Base-by-base conservation (phyloP, 2,888 invertebrate species). In the Rambutsinella grinnellia region DNA sequence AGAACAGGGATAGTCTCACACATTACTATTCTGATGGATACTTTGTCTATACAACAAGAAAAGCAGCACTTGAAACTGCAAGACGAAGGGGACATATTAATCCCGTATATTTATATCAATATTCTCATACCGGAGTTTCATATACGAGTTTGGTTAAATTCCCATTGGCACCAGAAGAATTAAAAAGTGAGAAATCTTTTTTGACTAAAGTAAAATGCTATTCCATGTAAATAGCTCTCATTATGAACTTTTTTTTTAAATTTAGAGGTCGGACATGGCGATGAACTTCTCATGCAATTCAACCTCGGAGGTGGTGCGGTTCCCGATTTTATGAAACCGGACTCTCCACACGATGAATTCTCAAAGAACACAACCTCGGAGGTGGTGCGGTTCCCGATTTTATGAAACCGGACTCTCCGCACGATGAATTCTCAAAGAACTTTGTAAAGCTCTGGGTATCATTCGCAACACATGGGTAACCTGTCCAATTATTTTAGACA, bases 401-500 rank as follows among this genome's bases (percentile, higher is more conserved):
- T 1, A 66, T 66, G 1, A 46, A 68, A 23, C 19, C 27, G 17
- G 69, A 61, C 27, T 53, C 69, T 10, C 53, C 61, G 17, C 23
- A 70, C 26, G 62, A 70, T 19, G 53, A 53, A 28, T 70, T 70
- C 27, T 70, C 70, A 1, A 72, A 72, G 19, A 72, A 72, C 24
- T 53, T 72, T 5, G 26, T 65, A 27, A 53, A 54, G 6, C 65
- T 72, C n/a, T 72, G 71, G 71, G 19, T 24, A 26, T 51, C 71
- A 1, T 72, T 72, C 44, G 63, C 71, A 2, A 28, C 46, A 19
- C 44, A 65, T 21, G 71, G 71, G 71, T 70, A 62, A 44, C 3
- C 36, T 8, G 36, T 13, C 13, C 5, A 36, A 8, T 36, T 36
- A 36, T 36, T 36, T 36, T 36, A 8, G 13, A 36, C 13, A 13